Percentiles rank a stretch among this genome's conserved stretches.
These are phyloP conservation scores for Apostichopus leukothele DNA, from an alignment of 53 echinoderm and acorn worm genomes.

Conservation along the genomic window DNA sequence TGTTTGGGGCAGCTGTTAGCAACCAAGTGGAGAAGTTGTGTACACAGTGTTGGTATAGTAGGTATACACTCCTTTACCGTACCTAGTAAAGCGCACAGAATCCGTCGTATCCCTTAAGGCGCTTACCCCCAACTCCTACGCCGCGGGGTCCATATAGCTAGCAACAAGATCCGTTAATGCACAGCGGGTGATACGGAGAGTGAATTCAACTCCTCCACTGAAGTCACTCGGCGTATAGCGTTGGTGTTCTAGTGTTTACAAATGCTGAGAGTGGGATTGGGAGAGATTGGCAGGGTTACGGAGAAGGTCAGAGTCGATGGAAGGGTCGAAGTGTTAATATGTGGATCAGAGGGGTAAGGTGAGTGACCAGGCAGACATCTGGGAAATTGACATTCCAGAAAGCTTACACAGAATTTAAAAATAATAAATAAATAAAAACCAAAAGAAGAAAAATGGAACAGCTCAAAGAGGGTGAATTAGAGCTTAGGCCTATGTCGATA, in stretches of 20 bases:
- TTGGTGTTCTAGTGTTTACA: not conserved
- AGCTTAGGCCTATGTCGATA: slow-evolving; percentile 2
- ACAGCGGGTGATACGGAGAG: slow-evolving; percentile 2
- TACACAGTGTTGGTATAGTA: slow-evolving; percentile 1
- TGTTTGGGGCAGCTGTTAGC: slow-evolving; percentile 37
- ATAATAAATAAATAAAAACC: too few relatives aligned
- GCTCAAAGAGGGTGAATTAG: not conserved
- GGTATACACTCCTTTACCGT: not conserved
- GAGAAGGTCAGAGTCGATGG: slow-evolving; percentile 19
- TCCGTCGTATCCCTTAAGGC: not conserved
- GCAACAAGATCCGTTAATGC: slow-evolving; percentile 44
- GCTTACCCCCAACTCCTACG: slow-evolving; percentile 48
- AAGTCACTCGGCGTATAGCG: too few relatives aligned
- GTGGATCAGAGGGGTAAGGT: slow-evolving; percentile 33
- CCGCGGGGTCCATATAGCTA: slow-evolving; percentile 34
- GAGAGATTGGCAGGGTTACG: slow-evolving; percentile 32
- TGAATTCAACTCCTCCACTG: too few relatives aligned
- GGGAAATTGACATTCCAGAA: slow-evolving; percentile 33
- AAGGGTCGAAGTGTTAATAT: slow-evolving; percentile 16
- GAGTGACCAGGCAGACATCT: slow-evolving; percentile 48
- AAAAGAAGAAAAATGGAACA: slow-evolving; percentile 5
- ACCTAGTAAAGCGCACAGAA: slow-evolving; percentile 21
- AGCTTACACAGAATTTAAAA: slow-evolving; percentile 5
- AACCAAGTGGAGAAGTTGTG: slow-evolving; percentile 4
- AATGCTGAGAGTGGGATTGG: not conserved